Percentiles rank a stretch among this genome's conserved stretches.
Evolutionary conservation across 2,888 invertebrate genomes (phyloP).

Genomic region (Nowickia ferox): DNA sequence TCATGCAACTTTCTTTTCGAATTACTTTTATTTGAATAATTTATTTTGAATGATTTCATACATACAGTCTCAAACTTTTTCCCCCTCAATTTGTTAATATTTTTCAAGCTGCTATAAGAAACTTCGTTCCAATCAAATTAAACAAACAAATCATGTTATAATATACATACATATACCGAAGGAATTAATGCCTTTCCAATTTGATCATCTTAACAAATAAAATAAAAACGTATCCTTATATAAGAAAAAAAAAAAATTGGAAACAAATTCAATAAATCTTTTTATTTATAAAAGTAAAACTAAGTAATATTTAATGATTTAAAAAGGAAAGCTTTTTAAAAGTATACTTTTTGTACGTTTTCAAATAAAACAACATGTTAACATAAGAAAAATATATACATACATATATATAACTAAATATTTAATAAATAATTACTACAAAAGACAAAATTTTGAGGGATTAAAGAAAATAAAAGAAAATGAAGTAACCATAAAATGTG

Average conservation of each 20-base stretch:
- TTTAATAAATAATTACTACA: conserved; percentile 37
- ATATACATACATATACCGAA: conserved; percentile 56
- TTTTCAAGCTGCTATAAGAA: too few species aligned
- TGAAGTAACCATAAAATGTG: conserved; percentile 60
- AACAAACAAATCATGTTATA: conserved; percentile 30
- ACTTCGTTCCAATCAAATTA: not conserved
- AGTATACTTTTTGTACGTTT: conserved; percentile 72
- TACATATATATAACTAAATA: conserved; percentile 50
- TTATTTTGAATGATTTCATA: too few species aligned
- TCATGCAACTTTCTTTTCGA: too few species aligned
- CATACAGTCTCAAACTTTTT: too few species aligned
- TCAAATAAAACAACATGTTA: conserved; percentile 69
- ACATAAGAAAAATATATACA: conserved; percentile 67
- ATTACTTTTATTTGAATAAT: too few species aligned
- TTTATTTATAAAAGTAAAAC: conserved; percentile 37
- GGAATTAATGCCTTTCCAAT: conserved; percentile 69
- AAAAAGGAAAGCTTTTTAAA: conserved; percentile 70
- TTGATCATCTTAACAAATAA: conserved; percentile 66
- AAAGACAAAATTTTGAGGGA: conserved; percentile 54
- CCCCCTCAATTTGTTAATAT: too few species aligned
- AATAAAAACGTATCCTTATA: conserved; percentile 58
- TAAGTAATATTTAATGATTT: conserved; percentile 47
- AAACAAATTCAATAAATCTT: conserved; percentile 50
- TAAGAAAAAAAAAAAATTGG: conserved; percentile 62
- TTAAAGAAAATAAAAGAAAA: conserved; percentile 37